Percentiles rank a stretch among this genome's conserved stretches.
Conservation (phyloP, 2,888 invertebrate genomes). For the Protodeltote pygarga region DNA sequence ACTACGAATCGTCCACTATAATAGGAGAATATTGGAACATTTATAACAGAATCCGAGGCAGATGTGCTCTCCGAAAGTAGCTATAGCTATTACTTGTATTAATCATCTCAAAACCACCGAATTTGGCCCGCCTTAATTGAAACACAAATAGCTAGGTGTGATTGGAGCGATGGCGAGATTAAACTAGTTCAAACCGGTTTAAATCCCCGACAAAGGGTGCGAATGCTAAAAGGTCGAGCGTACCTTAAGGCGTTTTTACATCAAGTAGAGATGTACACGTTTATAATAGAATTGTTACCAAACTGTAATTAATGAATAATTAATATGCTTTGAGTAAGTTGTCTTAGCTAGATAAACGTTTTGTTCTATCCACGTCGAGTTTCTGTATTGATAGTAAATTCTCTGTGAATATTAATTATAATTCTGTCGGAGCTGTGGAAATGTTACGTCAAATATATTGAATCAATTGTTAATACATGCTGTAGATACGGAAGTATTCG, state of each 20-base stretch:
- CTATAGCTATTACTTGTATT: constrained; percentile 52
- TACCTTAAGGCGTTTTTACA: constrained; percentile 61
- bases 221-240: constrained; percentile 60
- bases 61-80: constrained; percentile 13
- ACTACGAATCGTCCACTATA: constrained; percentile 44
- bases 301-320: constrained; percentile 47
- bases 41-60: constrained; percentile 30
- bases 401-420: constrained; percentile 34
- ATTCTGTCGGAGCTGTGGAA: constrained; percentile 3
- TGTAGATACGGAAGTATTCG: neutral
- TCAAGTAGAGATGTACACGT: constrained; percentile 30
- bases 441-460: constrained; percentile 9
- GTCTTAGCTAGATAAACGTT: constrained; percentile 38
- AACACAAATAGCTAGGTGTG: constrained; percentile 81
- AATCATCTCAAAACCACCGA: constrained; percentile 74
- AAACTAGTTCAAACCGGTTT: constrained; percentile 67
- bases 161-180: constrained; percentile 73
- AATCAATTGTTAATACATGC: neutral
- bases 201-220: constrained; percentile 62
- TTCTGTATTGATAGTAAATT: constrained; percentile 37
- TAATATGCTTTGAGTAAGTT: constrained; percentile 41
- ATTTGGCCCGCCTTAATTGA: constrained; percentile 75
- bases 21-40: constrained; percentile 34
- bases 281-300: constrained; percentile 11
- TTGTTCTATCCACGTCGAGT: constrained; percentile 22